phyloP scores from a whole-genome alignment of 2,113 vertebrate species.

The Dasyprocta punctata region DNA sequence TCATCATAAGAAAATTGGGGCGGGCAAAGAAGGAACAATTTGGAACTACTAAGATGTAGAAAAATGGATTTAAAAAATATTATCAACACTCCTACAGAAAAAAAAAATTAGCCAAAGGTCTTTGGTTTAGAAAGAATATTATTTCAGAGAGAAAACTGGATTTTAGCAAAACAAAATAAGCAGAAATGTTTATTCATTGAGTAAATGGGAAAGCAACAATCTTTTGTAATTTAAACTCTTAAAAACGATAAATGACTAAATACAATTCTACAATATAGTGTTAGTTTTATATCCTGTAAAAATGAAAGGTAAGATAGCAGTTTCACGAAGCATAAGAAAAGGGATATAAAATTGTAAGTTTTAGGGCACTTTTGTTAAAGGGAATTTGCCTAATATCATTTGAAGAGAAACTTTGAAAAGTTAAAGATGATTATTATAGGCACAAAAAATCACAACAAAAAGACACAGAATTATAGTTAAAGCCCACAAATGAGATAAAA shows the following conservation, averaged over 20 bases:
- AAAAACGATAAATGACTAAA: background rate
- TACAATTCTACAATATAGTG: background rate
- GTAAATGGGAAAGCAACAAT: background rate
- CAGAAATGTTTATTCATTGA: background rate
- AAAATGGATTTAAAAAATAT: background rate
- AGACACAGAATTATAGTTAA: background rate
- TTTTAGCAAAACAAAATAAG: background rate
- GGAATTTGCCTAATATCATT: background rate
- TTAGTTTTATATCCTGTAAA: background rate
- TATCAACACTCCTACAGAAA: background rate
- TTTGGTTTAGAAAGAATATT: background rate
- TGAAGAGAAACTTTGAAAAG: background rate
- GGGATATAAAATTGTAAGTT: background rate
- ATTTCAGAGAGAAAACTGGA: background rate
- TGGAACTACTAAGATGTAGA: background rate
- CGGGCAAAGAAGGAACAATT: background rate
- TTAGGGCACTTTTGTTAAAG: background rate
- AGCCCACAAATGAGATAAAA: background rate
- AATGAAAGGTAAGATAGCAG: background rate
- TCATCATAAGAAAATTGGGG: background rate
- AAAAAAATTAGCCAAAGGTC: background rate
- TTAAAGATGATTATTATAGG: background rate
- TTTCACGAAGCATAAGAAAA: background rate
- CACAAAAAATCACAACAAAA: background rate
- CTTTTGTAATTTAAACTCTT: background rate